These are phyloP conservation scores for Isurus oxyrinchus DNA, from an alignment of 2,113 vertebrate genomes.

Conservation along the genomic window DNA sequence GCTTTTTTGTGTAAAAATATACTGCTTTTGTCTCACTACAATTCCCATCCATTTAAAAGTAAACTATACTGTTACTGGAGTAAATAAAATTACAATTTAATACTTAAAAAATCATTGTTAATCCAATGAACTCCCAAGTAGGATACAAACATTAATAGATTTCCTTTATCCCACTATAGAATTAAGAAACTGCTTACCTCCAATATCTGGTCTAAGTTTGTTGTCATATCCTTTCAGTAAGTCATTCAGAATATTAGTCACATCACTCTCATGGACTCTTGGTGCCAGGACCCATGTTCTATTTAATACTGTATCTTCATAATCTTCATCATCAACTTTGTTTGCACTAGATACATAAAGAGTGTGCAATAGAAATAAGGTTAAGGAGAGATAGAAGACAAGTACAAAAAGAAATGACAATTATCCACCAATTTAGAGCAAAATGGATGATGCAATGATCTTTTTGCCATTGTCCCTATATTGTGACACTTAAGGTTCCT, in stretches of 20 bases:
- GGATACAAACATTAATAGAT: not conserved
- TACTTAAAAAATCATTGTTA: not conserved
- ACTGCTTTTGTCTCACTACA: not conserved
- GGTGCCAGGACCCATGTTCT: slow-evolving; percentile 95
- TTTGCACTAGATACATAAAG: slow-evolving; percentile 57
- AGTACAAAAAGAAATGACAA: not conserved
- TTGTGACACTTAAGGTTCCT: not conserved
- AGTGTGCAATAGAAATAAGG: slow-evolving; percentile 42
- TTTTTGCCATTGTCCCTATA: not conserved
- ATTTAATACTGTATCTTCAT: slow-evolving; percentile 83
- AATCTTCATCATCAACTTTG: slow-evolving; percentile 87
- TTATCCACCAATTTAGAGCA: not conserved
- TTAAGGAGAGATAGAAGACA: slow-evolving; percentile 40
- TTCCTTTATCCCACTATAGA: not conserved
- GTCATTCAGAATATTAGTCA: slow-evolving; percentile 86
- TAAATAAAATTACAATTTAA: not conserved
- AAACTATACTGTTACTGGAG: not conserved
- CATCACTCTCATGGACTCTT: slow-evolving; percentile 88
- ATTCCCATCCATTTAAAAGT: not conserved
- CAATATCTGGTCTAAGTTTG: slow-evolving; percentile 90
- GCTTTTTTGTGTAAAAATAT: not conserved
- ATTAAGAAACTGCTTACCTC: slow-evolving; percentile 61
- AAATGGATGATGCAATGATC: not conserved
- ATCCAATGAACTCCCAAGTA: not conserved
- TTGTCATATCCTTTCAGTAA: slow-evolving; percentile 89